Percentiles rank a stretch among this genome's conserved stretches.
These are phyloP conservation scores for Syrphus vitripennis DNA, from an alignment of 2,888 invertebrate species.

Conservation along the genomic window DNA sequence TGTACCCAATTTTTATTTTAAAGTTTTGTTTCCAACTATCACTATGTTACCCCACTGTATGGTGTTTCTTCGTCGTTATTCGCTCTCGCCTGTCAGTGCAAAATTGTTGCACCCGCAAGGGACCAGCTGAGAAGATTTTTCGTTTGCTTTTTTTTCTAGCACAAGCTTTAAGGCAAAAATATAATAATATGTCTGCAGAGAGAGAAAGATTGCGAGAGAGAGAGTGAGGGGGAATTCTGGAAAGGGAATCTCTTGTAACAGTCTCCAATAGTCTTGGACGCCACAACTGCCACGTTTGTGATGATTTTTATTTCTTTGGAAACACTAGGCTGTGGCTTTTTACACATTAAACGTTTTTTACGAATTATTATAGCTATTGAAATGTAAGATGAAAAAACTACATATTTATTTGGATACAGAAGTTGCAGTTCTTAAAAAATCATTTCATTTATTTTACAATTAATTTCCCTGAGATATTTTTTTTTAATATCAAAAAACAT, in stretches of 20 bases:
- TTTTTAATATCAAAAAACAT: too few relatives aligned
- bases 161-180: background rate
- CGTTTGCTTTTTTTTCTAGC: conserved; percentile 35
- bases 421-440: conserved; percentile 8
- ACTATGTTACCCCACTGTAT: background rate
- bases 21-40: background rate
- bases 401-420: background rate
- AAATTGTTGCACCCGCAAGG: conserved; percentile 26
- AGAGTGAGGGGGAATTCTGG: background rate
- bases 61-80: background rate
- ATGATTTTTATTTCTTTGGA: background rate
- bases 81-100: background rate
- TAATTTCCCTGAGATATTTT: too few relatives aligned
- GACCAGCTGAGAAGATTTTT: conserved; percentile 24
- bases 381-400: background rate
- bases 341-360: background rate
- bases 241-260: background rate
- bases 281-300: conserved; percentile 7
- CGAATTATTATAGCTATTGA: background rate
- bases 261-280: conserved; percentile 38
- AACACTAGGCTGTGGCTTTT: background rate
- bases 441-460: too few relatives aligned
- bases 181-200: background rate
- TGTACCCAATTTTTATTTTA: too few relatives aligned
- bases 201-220: too few relatives aligned